Percentiles rank a stretch among this genome's conserved stretches.
Evolutionary conservation across 2,797 vertebrate genomes (phyloP).

Genomic region (Heliangelus exortis): DNA sequence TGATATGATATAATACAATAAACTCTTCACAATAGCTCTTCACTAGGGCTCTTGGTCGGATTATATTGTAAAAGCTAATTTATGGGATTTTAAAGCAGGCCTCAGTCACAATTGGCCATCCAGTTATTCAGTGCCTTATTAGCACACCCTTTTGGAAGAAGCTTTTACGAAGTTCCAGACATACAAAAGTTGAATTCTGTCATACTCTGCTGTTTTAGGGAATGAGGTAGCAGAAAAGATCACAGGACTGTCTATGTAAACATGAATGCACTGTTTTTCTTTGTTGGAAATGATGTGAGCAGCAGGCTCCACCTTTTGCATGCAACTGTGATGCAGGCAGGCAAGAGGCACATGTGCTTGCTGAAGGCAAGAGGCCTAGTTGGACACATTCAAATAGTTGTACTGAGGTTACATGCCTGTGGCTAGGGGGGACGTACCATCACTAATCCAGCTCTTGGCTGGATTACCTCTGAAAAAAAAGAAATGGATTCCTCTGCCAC

Average conservation of each 20-base stretch:
- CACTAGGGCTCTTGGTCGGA: background rate
- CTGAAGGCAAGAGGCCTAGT: background rate
- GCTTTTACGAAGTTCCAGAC: background rate
- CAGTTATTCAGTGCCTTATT: background rate
- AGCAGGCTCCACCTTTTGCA: background rate
- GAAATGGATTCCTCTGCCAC: background rate
- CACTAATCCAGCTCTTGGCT: conserved; percentile 45
- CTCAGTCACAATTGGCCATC: background rate
- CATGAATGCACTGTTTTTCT: background rate
- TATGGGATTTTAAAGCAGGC: background rate
- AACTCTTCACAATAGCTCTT: background rate
- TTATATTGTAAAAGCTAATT: background rate
- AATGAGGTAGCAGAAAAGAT: background rate
- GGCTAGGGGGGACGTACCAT: conserved; percentile 24
- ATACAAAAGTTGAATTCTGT: background rate
- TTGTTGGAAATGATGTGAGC: background rate
- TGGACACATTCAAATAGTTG: background rate
- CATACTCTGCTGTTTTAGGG: background rate
- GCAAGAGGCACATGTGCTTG: background rate
- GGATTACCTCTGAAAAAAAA: conserved; percentile 54
- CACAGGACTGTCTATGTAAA: background rate
- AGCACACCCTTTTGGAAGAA: background rate
- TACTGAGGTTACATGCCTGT: conserved; percentile 40
- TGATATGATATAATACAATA: accelerated
- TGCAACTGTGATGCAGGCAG: background rate